Percentiles rank a stretch among this genome's conserved stretches.
Evolutionary conservation across 2,113 vertebrate genomes (phyloP).

Genomic region (Halcyon malimbica): DNA sequence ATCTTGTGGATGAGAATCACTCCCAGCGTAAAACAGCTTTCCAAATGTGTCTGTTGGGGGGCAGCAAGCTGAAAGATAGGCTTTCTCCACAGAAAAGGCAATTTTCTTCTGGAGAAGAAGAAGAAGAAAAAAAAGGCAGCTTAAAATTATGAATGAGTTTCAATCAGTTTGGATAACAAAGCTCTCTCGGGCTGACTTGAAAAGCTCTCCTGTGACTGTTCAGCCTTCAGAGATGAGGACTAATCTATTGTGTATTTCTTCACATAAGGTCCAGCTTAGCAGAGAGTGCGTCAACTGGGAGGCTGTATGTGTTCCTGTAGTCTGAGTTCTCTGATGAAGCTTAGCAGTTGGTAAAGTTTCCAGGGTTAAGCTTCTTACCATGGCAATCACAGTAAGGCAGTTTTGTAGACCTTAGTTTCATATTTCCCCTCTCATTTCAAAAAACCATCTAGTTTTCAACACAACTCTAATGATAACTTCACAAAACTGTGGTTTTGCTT

Average conservation of each 20-base stretch:
- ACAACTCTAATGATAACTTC: slow-evolving; percentile 47
- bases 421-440: slow-evolving; percentile 17
- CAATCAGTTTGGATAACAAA: not conserved
- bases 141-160: not conserved
- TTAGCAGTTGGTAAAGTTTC: not conserved
- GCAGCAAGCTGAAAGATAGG: not conserved
- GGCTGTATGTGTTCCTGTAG: not conserved
- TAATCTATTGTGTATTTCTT: not conserved
- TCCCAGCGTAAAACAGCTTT: not conserved
- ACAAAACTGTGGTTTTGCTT: slow-evolving; percentile 56
- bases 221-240: not conserved
- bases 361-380: not conserved
- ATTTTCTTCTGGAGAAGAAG: not conserved
- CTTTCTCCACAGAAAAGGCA: not conserved
- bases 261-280: not conserved
- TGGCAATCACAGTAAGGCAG: not conserved
- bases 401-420: not conserved
- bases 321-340: not conserved
- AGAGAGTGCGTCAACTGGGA: not conserved
- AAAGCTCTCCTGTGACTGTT: not conserved
- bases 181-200: not conserved
- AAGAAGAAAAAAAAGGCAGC: not conserved
- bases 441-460: slow-evolving; percentile 52
- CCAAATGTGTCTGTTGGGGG: not conserved
- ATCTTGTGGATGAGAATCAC: not conserved